Percentiles rank a stretch among this genome's conserved stretches.
phyloP scores from a whole-genome alignment of 2,113 vertebrate species.

The Saguinus imperator region DNA sequence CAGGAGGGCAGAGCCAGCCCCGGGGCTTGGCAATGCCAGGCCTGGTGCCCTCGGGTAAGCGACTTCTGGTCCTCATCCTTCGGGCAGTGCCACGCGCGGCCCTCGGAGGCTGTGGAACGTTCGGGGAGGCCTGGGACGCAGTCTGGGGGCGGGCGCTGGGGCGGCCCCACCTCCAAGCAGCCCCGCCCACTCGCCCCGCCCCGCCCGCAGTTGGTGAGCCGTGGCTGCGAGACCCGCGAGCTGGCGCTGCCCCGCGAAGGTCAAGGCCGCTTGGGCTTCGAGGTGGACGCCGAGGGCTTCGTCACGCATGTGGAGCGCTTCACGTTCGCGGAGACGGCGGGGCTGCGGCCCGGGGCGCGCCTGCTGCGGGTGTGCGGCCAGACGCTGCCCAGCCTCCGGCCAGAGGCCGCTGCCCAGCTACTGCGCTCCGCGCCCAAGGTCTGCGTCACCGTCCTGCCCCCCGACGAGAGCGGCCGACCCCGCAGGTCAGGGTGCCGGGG shows the following conservation, averaged over 20 bases:
- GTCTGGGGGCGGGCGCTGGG: too few species aligned
- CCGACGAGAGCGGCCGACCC: slow-evolving; percentile 92
- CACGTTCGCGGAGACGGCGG: slow-evolving; percentile 91
- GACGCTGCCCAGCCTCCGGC: slow-evolving; percentile 86
- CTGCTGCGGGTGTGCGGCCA: slow-evolving; percentile 91
- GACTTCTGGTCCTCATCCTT: too few species aligned
- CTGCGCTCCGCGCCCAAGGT: slow-evolving; percentile 91
- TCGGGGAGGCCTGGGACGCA: not conserved
- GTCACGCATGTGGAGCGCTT: slow-evolving; percentile 92
- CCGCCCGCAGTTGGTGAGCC: slow-evolving; percentile 87
- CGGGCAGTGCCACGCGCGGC: fast-evolving
- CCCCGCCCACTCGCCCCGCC: not conserved
- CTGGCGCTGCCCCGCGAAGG: slow-evolving; percentile 90
- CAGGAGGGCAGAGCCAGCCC: not conserved
- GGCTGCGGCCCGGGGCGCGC: slow-evolving; percentile 90
- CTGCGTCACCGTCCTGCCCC: slow-evolving; percentile 93
- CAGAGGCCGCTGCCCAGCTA: slow-evolving; percentile 84
- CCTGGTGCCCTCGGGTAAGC: not conserved
- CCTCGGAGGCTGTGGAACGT: fast-evolving
- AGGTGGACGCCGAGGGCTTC: slow-evolving; percentile 91
- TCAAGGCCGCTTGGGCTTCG: slow-evolving; percentile 92
- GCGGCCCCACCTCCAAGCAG: fast-evolving
- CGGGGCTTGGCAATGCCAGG: not conserved
- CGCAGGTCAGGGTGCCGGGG: slow-evolving; percentile 86
- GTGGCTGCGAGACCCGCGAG: slow-evolving; percentile 92